phyloP scores from a whole-genome alignment of 2,113 vertebrate genomes.

The Tetrax tetrax region DNA sequence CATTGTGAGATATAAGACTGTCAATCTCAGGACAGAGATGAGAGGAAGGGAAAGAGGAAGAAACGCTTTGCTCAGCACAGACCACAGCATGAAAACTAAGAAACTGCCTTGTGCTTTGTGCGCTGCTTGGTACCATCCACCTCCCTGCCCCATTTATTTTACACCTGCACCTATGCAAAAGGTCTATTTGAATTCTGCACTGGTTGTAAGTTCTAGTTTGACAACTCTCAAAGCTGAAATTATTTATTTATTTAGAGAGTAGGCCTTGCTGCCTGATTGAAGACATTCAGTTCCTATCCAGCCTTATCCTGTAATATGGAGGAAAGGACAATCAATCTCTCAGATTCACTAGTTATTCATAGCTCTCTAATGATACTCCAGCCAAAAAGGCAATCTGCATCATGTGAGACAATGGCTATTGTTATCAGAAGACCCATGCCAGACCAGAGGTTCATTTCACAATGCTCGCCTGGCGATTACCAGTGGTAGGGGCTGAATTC shows the following conservation, averaged over 20 bases:
- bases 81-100: rapidly evolving
- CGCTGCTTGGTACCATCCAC: rapidly evolving
- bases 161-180: background rate
- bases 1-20: background rate
- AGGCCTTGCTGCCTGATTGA: background rate
- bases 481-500: background rate
- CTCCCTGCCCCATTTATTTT: background rate
- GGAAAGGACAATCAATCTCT: background rate
- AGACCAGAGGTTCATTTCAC: background rate
- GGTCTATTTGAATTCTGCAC: background rate
- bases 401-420: background rate
- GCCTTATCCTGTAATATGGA: background rate
- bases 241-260: background rate
- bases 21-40: background rate
- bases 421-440: background rate
- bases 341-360: background rate
- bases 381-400: background rate
- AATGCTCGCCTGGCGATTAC: rapidly evolving
- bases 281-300: background rate
- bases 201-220: background rate
- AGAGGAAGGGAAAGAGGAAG: background rate
- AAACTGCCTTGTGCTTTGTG: background rate
- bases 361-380: background rate
- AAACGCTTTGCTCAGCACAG: background rate
- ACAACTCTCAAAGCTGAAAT: background rate